Percentiles rank a stretch among this genome's conserved stretches.
Conservation (phyloP, 2,113 vertebrate genomes). For the Callaeas wilsoni region DNA sequence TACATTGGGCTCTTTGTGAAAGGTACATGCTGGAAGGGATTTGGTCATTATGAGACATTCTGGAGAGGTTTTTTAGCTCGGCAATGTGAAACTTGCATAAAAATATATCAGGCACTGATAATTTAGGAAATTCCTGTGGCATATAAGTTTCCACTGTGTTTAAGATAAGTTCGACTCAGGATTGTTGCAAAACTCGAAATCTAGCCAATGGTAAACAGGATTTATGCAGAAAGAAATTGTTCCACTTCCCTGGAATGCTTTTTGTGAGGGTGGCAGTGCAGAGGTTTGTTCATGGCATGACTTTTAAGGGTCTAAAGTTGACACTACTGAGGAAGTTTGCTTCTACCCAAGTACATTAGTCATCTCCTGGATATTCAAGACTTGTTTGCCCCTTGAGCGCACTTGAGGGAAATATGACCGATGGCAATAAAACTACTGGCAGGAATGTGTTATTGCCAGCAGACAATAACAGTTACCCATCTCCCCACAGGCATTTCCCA, state of each 20-base stretch:
- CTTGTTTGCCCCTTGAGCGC: neutral
- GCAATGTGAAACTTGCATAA: neutral
- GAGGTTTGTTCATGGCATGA: neutral
- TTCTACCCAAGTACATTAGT: neutral
- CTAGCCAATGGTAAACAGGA: neutral
- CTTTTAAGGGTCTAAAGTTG: neutral
- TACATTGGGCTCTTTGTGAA: neutral
- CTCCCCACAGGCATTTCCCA: neutral
- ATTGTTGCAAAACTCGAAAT: neutral
- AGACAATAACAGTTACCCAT: neutral
- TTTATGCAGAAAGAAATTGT: neutral
- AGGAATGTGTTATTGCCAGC: constrained; percentile 13
- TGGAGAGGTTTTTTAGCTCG: neutral
- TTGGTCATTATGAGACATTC: neutral
- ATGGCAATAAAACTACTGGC: neutral
- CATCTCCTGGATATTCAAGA: neutral
- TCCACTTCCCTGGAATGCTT: neutral
- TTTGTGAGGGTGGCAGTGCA: neutral
- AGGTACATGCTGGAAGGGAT: fast-evolving
- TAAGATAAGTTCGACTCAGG: neutral
- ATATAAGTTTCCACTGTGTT: neutral
- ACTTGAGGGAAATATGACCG: constrained; percentile 22
- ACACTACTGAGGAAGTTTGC: neutral
- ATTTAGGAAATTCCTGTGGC: neutral
- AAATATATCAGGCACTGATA: neutral